These are phyloP conservation scores for Apodemus speciosus DNA, from an alignment of 2,113 vertebrate species.

Conservation along the genomic window DNA sequence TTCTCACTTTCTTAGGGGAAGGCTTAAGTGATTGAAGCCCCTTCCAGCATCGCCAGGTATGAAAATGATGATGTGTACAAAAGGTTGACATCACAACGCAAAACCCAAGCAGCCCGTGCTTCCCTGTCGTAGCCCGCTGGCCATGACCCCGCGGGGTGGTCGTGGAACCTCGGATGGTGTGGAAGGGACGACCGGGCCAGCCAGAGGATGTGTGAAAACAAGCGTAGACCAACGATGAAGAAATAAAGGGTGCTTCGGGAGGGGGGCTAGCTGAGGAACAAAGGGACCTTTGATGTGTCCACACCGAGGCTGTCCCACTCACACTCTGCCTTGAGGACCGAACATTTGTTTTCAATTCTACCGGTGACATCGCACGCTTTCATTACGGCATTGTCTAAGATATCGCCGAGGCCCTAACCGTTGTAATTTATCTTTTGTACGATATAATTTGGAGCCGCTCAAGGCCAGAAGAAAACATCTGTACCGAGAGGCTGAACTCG, in stretches of 20 bases:
- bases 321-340: slow-evolving; percentile 64
- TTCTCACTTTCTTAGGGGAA: not conserved
- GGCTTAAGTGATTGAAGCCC: not conserved
- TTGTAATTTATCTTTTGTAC: slow-evolving; percentile 88
- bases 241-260: slow-evolving; percentile 36
- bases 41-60: not conserved
- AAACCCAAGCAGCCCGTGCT: not conserved
- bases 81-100: not conserved
- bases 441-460: slow-evolving; percentile 83
- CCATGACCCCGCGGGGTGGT: not conserved
- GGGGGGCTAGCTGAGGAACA: slow-evolving; percentile 70
- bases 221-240: not conserved
- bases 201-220: not conserved
- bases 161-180: not conserved
- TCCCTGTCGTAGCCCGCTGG: not conserved
- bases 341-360: slow-evolving; percentile 87
- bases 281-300: slow-evolving; percentile 82
- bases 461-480: slow-evolving; percentile 86
- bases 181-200: not conserved
- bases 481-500: slow-evolving; percentile 79
- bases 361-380: slow-evolving; percentile 82
- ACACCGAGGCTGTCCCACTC: slow-evolving; percentile 67
- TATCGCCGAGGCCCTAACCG: slow-evolving; percentile 77
- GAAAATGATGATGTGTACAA: not conserved
- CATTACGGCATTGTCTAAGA: slow-evolving; percentile 85